Evolutionary conservation across 2,113 vertebrate genomes (phyloP), one percentile per base, ranked within the genome.

Genomic region (Prietella phreatophila): DNA sequence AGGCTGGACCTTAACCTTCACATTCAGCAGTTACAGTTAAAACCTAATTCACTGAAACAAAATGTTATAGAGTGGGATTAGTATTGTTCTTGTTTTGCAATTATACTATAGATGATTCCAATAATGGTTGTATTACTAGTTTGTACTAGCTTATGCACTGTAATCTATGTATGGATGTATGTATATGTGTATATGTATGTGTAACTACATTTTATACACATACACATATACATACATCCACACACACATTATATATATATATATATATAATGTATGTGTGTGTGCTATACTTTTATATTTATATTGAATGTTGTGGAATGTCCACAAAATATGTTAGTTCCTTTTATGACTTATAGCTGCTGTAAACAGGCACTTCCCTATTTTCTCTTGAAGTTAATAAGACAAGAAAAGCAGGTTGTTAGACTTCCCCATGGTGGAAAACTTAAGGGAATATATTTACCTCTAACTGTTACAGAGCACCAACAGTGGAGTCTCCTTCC

Each of bases 1-100:
- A 75, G 53, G 27, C 67, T 73, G 83, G 47, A 53, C 27, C 65
- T 71, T 75, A 33, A 73, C 83, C 83, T 85, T 85, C 53, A 50
- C 15, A 8, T 67, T 84, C 30, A 84, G 50, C 47, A 71, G 47
- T 36, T 30, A 67, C n/a, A 69, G 3, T 39, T 73, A 67, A 30
- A 30, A 65, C 67, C 4, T 17, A 75, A 75, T 22, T 25, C 36
- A 75, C 11, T 8, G 25, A 25, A 75, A 47, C 36, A 75, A 20
- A 75, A 9, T 75, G 71, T 7, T 75, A 1, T 42, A n/a, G 22
- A 2, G 39, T 7, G 1, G 42, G 25, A 78, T 78, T 15, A 27
- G 25, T 27, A 0, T 53, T 39, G 22, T 73, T 75, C 20, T 36
- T 36, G 4, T 69, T 22, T 73, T 39, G 17, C 36, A 42, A 25